Evolutionary conservation across 2,113 vertebrate genomes (phyloP), one percentile per base, ranked within the genome.

Genomic region (Dasyornis broadbenti): DNA sequence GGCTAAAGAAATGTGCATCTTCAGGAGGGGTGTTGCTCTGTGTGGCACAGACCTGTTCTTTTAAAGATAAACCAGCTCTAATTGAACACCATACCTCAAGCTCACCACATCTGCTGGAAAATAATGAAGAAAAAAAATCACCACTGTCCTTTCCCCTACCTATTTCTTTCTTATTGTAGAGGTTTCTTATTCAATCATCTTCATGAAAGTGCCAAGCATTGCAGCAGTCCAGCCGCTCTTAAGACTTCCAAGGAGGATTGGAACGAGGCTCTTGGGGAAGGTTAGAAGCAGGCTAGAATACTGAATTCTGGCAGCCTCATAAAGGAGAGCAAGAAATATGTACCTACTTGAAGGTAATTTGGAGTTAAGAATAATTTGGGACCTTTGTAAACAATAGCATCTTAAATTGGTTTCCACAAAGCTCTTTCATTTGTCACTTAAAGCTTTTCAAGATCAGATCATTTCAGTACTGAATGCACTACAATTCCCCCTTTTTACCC

Each of bases 351-450:
- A 68, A 40, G 66, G 35, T 90, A 95, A 88, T 91, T 78, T 94
- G 63, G 42, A 95, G 90, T 95, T 94, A 94, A 94, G 85, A 93
- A 97, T 94, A 96, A 94, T 95, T 95, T 92, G 35, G 20, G 37
- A 54, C 66, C 57, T 95, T 87, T 87, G 91, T 91, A 95, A 97
- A 95, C 95, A 95, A 83, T 86, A 80, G 73, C 75, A 90, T 95
- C 90, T 87, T 86, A 93, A 94, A 95, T 77, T 90, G 66, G 37
- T 88, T 96, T 92, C 70, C 63, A 73, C 53, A 90, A 95, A 92
- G 42, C 42, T 94, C 37, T 89, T 79, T 53, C 94, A 92, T 95
- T 94, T 93, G 91, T 95, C 52, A 81, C 50, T 94, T 77, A 92
- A 85, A 86, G 21, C 33, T 85, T 95, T 95, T 69, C 82, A 82